Conservation (phyloP, 2,797 vertebrate genomes). For the Chaetophractus vellerosus region DNA sequence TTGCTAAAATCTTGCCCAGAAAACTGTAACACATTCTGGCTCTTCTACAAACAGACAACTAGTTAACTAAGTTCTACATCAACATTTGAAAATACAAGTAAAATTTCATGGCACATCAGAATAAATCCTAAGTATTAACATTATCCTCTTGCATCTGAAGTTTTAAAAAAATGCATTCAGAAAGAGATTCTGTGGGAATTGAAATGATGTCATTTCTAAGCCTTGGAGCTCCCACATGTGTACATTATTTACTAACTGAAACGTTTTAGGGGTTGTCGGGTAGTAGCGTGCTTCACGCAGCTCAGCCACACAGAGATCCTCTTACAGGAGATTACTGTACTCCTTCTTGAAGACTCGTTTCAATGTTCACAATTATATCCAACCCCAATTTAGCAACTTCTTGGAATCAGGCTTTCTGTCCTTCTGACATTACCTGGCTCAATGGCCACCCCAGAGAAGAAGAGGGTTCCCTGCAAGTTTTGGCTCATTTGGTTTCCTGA, state of each 20-base stretch:
- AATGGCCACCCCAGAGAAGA: not conserved
- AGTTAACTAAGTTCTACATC: constrained; percentile 41
- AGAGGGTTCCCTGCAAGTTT: not conserved
- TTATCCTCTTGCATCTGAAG: constrained; percentile 52
- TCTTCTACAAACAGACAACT: constrained; percentile 5
- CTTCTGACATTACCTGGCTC: not conserved
- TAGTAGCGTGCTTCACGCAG: not conserved
- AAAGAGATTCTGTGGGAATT: not conserved
- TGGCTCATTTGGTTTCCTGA: not conserved
- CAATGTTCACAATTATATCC: not conserved
- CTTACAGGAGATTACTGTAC: not conserved
- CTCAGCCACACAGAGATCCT: not conserved
- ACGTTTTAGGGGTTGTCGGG: not conserved
- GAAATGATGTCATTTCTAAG: not conserved
- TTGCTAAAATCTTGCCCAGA: not conserved
- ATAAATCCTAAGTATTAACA: constrained; percentile 59
- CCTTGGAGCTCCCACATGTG: not conserved
- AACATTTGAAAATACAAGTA: constrained; percentile 33
- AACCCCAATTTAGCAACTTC: not conserved
- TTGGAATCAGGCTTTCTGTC: not conserved
- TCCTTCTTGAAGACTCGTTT: not conserved
- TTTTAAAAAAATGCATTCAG: not conserved
- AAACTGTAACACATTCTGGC: constrained; percentile 76
- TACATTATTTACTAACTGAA: not conserved
- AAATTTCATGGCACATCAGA: constrained; percentile 47